phyloP scores from a whole-genome alignment of 2,113 vertebrate species.

The Myiozetetes cayanensis region DNA sequence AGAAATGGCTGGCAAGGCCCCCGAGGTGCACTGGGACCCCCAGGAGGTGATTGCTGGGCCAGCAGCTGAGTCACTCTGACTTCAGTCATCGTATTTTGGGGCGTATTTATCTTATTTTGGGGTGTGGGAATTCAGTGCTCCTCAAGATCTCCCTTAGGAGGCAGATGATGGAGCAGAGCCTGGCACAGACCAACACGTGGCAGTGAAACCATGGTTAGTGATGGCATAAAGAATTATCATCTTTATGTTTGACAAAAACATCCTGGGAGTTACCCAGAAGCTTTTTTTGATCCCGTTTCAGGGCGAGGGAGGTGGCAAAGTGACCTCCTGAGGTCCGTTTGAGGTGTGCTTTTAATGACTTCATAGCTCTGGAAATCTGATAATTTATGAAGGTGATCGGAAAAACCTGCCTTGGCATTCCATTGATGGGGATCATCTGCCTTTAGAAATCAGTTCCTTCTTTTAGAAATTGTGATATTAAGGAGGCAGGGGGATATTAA shows the following conservation, averaged over 20 bases:
- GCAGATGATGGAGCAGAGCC: neutral
- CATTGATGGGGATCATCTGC: neutral
- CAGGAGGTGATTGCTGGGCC: neutral
- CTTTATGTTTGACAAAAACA: neutral
- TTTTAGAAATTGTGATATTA: neutral
- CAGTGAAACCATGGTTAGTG: neutral
- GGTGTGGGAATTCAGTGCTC: neutral
- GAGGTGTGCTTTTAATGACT: neutral
- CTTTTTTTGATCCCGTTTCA: neutral
- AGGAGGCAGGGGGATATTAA: neutral
- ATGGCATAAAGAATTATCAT: neutral
- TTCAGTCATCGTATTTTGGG: too few species aligned
- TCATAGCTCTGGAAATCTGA: neutral
- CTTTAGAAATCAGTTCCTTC: neutral
- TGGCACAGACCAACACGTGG: neutral
- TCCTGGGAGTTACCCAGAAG: neutral
- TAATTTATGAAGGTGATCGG: neutral
- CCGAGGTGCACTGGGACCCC: too few species aligned
- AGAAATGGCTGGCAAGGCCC: neutral
- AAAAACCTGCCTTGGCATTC: neutral
- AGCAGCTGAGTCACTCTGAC: neutral
- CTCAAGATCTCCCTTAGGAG: neutral
- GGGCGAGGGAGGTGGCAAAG: neutral
- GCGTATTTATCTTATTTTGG: neutral
- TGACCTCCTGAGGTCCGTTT: neutral